These are phyloP conservation scores for Mythimna lalbum DNA, from an alignment of 2,888 invertebrate genomes.

Conservation along the genomic window DNA sequence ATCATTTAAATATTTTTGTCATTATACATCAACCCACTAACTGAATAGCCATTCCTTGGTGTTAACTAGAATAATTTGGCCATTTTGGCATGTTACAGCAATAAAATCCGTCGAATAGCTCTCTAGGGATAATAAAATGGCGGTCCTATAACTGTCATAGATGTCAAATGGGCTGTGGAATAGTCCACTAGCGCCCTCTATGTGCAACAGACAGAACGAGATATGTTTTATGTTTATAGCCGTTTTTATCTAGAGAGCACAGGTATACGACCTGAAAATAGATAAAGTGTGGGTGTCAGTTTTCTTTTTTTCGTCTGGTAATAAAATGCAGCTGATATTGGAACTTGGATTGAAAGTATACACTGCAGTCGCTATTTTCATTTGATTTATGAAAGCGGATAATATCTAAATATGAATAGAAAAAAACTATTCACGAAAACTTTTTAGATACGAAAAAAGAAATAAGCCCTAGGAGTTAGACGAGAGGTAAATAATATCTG, in stretches of 20 bases:
- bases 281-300: conserved; percentile 19
- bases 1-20: conserved; percentile 44
- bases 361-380: neutral
- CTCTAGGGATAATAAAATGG: conserved; percentile 66
- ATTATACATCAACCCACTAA: conserved; percentile 32
- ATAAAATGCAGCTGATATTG: conserved; percentile 24
- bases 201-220: conserved; percentile 63
- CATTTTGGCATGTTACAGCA: conserved; percentile 67
- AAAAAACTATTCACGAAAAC: neutral
- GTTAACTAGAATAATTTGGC: conserved; percentile 69
- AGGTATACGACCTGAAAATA: conserved; percentile 58
- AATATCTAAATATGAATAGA: neutral
- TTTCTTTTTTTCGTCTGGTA: conserved; percentile 19
- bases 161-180: conserved; percentile 66
- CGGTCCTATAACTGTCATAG: conserved; percentile 62
- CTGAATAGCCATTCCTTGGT: conserved; percentile 59
- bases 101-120: conserved; percentile 67
- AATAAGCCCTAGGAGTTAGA: neutral
- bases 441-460: neutral
- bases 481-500: neutral
- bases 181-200: conserved; percentile 56
- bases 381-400: conserved; percentile 12
- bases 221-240: conserved; percentile 63
- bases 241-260: conserved; percentile 56
- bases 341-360: conserved; percentile 11